Conservation (phyloP, 2,888 invertebrate species). For the Brachyopa scutellaris region DNA sequence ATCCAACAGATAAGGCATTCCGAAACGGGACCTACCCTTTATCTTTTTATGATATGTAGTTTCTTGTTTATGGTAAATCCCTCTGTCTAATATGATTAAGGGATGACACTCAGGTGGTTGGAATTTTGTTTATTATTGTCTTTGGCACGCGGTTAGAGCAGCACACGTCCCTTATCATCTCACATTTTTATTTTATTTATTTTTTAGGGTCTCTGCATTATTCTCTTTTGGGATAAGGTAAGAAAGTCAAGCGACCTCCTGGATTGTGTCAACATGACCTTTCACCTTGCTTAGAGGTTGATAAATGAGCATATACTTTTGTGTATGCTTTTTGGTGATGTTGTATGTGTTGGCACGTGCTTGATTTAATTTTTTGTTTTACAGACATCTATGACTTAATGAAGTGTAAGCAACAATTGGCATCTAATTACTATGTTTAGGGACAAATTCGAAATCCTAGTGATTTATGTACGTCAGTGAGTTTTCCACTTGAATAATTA, state of each 20-base stretch:
- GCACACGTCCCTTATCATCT: conserved; percentile 36
- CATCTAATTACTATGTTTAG: conserved; percentile 27
- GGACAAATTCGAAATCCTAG: neutral
- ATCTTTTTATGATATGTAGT: conserved; percentile 5
- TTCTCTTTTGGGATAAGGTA: conserved; percentile 30
- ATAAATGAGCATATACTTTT: neutral
- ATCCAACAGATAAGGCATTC: conserved; percentile 28
- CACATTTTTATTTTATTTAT: neutral
- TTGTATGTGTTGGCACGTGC: neutral
- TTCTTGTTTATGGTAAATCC: conserved; percentile 5
- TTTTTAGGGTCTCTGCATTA: neutral
- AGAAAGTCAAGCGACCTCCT: neutral
- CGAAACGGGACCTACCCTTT: conserved; percentile 55
- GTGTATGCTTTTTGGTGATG: neutral
- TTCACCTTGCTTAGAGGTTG: neutral
- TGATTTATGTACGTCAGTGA: conserved; percentile 2
- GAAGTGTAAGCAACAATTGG: conserved; percentile 21
- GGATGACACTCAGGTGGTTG: conserved; percentile 74
- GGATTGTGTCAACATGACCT: conserved; percentile 9
- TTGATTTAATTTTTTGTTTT: neutral
- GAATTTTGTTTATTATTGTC: conserved; percentile 37
- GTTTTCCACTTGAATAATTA: conserved; percentile 4
- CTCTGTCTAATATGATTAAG: conserved; percentile 73
- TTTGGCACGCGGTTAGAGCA: conserved; percentile 48
- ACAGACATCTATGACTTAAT: conserved; percentile 1